Evolutionary conservation across 2,888 invertebrate species (phyloP).

Genomic region (Cheilosia impressa): DNA sequence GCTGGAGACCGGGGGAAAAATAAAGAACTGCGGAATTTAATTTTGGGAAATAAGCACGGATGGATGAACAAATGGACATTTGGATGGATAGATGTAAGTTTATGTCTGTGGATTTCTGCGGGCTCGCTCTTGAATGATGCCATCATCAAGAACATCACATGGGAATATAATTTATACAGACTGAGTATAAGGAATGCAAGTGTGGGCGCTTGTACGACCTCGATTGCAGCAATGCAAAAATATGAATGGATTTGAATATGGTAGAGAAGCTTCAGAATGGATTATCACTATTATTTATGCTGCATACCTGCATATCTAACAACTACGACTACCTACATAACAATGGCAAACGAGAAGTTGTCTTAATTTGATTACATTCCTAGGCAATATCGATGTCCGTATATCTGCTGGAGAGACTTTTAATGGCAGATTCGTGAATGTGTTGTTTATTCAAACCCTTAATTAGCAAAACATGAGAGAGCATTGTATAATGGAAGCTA

Average conservation of each 20-base stretch:
- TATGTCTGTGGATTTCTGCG: slow-evolving; percentile 33
- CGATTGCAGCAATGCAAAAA: slow-evolving; percentile 24
- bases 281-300: neutral
- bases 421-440: too few relatives aligned
- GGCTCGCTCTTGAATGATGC: slow-evolving; percentile 49
- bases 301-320: neutral
- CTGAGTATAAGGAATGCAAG: neutral
- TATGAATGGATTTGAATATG: neutral
- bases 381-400: neutral
- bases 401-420: too few relatives aligned
- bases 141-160: slow-evolving; percentile 31
- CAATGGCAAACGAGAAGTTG: neutral
- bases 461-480: too few relatives aligned
- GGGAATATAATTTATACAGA: slow-evolving; percentile 12
- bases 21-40: slow-evolving; percentile 24
- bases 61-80: slow-evolving; percentile 11
- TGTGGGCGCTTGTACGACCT: slow-evolving; percentile 16
- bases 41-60: slow-evolving; percentile 40
- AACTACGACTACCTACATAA: too few relatives aligned
- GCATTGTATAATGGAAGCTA: too few relatives aligned
- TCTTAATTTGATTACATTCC: neutral
- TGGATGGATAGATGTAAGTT: slow-evolving; percentile 5
- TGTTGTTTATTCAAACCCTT: too few relatives aligned
- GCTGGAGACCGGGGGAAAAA: neutral
- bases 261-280: neutral